Evolutionary conservation across 2,113 vertebrate genomes (phyloP), one percentile per base, ranked within the genome.

Genomic region (Thamnaconus septentrionalis): DNA sequence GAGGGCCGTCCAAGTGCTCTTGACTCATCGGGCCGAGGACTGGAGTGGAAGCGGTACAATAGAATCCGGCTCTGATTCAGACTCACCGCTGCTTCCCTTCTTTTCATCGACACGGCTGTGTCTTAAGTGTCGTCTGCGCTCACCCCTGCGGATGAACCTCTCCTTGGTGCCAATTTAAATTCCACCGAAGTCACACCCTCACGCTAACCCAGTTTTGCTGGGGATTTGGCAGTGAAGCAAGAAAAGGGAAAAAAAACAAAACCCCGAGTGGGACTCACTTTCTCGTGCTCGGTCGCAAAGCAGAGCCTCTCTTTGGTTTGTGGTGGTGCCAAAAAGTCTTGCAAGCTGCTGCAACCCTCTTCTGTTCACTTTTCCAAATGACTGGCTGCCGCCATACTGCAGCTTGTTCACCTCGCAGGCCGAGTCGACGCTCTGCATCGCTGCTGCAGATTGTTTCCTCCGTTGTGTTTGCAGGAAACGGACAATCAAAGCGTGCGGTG

Each of bases 381-480:
- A 62, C 75, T 75, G 66, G 76, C 48, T 70, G 42, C 59, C 61
- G 53, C 63, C 53, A 39, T 49, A 61, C 63, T 53, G 52, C 68
- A 59, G 52, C 47, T 55, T 1, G 12, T 47, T 56, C 61, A 72
- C 73, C 84, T 73, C 69, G 71, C 48, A 57, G 56, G 18, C 65
- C 61, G 73, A 83, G 49, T 46, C 59, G 61, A 89, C 64, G 62
- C 69, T 57, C 61, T 31, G 75, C 49, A 70, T 79, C 81, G 81
- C 75, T 56, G 66, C 67, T 64, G 41, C 63, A 74, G 59, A 59
- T 54, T 77, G 73, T 90, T 60, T 18, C 71, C 63, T 65, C 67
- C 61, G 80, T 87, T 88, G 80, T 88, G 69, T 84, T 47, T 62
- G 71, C 71, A 81, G 18, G 44, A 87, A 73, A 78, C 69, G 70